Evolutionary conservation across 2,113 vertebrate genomes (phyloP).

Genomic region (Notarius lentiginosus): DNA sequence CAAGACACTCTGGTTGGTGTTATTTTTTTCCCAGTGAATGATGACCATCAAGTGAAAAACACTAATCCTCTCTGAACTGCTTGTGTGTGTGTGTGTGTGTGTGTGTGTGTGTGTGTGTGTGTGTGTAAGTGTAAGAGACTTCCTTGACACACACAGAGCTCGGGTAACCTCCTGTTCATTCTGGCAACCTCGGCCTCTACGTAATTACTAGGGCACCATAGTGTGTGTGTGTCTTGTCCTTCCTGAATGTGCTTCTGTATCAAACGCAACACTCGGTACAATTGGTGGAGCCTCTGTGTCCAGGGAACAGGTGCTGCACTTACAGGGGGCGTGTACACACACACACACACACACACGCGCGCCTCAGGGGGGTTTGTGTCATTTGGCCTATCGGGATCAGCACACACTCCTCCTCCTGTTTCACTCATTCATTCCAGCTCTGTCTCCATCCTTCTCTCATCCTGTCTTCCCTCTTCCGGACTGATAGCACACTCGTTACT

Average conservation of each 20-base stretch:
- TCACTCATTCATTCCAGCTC: not conserved
- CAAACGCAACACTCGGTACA: not conserved
- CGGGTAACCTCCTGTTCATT: constrained; percentile 12
- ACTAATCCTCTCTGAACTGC: not conserved
- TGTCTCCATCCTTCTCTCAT: not conserved
- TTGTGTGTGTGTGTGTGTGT: not conserved
- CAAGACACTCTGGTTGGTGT: not conserved
- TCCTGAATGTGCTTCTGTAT: constrained; percentile 54
- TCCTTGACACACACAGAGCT: constrained; percentile 1
- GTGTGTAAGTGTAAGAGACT: not conserved
- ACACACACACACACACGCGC: constrained; percentile 20
- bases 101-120: not conserved
- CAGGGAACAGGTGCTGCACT: constrained; percentile 70
- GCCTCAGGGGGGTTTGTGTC: constrained; percentile 53
- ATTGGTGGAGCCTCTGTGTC: constrained; percentile 65
- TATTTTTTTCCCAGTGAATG: not conserved
- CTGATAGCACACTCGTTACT: constrained; percentile 9
- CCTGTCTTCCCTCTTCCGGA: constrained; percentile 1
- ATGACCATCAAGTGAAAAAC: not conserved
- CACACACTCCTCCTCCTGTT: not conserved
- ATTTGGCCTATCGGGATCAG: constrained; percentile 47
- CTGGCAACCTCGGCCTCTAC: constrained; percentile 9
- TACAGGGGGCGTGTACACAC: constrained; percentile 52
- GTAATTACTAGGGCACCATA: constrained; percentile 16
- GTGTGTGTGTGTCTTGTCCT: constrained; percentile 60